Conservation (phyloP, 1,140 invertebrate genomes). For the Plodia interpunctella region DNA sequence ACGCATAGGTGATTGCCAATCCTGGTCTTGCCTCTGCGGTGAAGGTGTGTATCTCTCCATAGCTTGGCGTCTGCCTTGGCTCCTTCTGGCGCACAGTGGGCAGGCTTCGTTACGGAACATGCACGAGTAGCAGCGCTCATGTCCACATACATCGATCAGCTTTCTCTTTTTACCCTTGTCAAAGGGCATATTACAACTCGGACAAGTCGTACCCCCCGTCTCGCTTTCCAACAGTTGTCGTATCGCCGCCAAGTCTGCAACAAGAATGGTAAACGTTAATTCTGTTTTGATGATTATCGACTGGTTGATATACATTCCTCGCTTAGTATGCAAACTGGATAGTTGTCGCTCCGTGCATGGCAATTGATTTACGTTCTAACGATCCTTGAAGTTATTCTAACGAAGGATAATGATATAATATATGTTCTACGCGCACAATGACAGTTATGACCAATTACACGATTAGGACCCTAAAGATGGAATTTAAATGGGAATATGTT, state of each 20-base stretch:
- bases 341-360: conserved; percentile 29
- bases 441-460: conserved; percentile 34
- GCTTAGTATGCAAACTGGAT: conserved; percentile 29
- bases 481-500: conserved; percentile 37
- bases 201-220: conserved; percentile 81
- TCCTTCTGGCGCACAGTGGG: conserved; percentile 85
- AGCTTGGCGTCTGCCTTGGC: conserved; percentile 44
- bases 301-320: conserved; percentile 14
- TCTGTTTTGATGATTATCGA: conserved; percentile 13
- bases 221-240: conserved; percentile 69
- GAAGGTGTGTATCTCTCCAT: conserved; percentile 73
- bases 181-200: conserved; percentile 93
- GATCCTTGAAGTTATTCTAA: conserved; percentile 35
- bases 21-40: conserved; percentile 66
- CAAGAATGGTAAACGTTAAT: conserved; percentile 24
- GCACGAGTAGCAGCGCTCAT: conserved; percentile 95
- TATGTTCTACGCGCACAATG: conserved; percentile 14
- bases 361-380: conserved; percentile 42
- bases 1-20: conserved; percentile 62
- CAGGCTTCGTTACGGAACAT: conserved; percentile 94
- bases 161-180: conserved; percentile 96
- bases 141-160: conserved; percentile 95
- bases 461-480: conserved; percentile 26
- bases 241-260: conserved; percentile 70
- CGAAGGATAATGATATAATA: conserved; percentile 27